phyloP scores from a whole-genome alignment of 2,797 vertebrate species.

The Muscicapa striata region DNA sequence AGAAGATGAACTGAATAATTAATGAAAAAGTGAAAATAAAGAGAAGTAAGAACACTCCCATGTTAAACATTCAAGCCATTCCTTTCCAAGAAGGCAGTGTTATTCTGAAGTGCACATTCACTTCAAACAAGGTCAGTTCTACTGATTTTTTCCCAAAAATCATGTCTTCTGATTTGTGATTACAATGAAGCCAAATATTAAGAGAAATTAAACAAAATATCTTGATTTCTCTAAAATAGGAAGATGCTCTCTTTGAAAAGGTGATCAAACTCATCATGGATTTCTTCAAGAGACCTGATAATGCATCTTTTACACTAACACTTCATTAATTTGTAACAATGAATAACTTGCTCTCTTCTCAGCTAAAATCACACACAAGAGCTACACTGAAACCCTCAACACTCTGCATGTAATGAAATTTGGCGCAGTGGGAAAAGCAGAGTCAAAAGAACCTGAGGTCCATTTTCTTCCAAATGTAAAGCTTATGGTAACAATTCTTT shows the following conservation, averaged over 20 bases:
- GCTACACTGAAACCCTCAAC: neutral
- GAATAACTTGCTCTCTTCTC: neutral
- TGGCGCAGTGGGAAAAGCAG: neutral
- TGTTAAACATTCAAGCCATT: neutral
- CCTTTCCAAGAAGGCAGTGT: neutral
- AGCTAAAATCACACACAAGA: neutral
- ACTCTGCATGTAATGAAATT: neutral
- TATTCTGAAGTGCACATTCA: neutral
- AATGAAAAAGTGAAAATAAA: neutral
- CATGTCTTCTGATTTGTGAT: neutral
- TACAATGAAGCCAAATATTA: neutral
- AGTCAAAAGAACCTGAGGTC: neutral
- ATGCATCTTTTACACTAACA: neutral
- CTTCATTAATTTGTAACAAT: neutral
- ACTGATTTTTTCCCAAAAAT: neutral
- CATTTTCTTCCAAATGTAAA: neutral
- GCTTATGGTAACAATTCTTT: neutral
- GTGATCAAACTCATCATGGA: neutral
- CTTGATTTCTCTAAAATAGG: neutral
- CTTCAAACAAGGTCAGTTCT: neutral
- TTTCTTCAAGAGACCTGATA: neutral
- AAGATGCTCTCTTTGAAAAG: neutral
- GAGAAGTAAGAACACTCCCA: neutral
- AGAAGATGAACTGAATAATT: neutral
- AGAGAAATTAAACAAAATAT: neutral